phyloP scores from a whole-genome alignment of 2,113 vertebrate species.

The Paramormyrops kingsleyae region DNA sequence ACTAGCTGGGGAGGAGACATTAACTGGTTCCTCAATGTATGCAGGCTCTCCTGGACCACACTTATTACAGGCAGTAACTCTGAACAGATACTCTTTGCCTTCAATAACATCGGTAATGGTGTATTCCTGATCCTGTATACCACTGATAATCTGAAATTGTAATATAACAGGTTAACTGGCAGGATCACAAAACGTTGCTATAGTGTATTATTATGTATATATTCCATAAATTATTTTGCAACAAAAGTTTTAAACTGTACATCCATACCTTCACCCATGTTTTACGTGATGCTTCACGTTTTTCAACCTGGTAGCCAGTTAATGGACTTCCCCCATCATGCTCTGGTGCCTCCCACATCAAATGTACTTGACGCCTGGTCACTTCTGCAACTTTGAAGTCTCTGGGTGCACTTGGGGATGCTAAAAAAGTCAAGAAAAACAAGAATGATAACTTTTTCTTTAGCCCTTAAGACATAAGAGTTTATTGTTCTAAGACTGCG shows the following conservation, averaged over 20 bases:
- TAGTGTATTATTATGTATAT: too few species aligned
- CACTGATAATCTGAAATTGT: slow-evolving; percentile 69
- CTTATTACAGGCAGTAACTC: slow-evolving; percentile 86
- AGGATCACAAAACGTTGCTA: too few species aligned
- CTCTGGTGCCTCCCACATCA: slow-evolving; percentile 93
- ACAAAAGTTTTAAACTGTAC: too few species aligned
- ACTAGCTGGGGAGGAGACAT: slow-evolving; percentile 91
- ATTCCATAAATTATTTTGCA: too few species aligned
- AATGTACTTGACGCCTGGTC: slow-evolving; percentile 74
- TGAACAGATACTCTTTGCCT: slow-evolving; percentile 94
- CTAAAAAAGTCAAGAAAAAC: slow-evolving; percentile 49
- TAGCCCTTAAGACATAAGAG: not conserved
- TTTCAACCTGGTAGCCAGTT: not conserved
- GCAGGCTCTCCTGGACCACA: slow-evolving; percentile 93
- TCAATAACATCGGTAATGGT: slow-evolving; percentile 87
- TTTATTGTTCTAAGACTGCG: not conserved
- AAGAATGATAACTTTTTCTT: not conserved
- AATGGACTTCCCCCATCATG: slow-evolving; percentile 86
- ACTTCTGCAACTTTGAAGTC: slow-evolving; percentile 85
- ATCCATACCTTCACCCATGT: not conserved
- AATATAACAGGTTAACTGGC: too few species aligned
- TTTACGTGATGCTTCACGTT: not conserved
- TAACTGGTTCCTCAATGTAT: slow-evolving; percentile 87
- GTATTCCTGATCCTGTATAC: slow-evolving; percentile 81
- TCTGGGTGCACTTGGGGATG: slow-evolving; percentile 86